Conservation (phyloP, 2,797 vertebrate species). For the Pristis pectinata region DNA sequence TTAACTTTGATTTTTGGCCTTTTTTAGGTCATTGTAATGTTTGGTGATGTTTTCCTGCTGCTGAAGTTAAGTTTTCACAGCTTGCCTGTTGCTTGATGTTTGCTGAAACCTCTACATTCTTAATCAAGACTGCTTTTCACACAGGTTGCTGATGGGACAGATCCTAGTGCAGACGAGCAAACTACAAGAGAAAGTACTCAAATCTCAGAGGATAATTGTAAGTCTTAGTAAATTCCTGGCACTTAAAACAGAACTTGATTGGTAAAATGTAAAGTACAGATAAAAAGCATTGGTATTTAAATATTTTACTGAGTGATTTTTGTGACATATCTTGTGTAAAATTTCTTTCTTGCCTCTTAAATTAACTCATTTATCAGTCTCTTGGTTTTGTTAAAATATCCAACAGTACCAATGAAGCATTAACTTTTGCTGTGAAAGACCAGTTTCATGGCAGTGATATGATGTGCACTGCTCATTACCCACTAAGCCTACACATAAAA, state of each 20-base stretch:
- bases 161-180: constrained; percentile 90
- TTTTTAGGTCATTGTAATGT: not conserved
- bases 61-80: too few relatives aligned
- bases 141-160: constrained; percentile 83
- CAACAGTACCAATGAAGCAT: not conserved
- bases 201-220: constrained; percentile 82
- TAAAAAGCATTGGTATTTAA: not conserved
- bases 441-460: too few relatives aligned
- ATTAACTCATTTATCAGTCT: not conserved
- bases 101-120: not conserved
- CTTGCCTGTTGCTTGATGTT: too few relatives aligned
- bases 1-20: not conserved
- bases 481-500: too few relatives aligned
- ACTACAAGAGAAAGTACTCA: constrained; percentile 85
- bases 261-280: not conserved
- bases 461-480: too few relatives aligned
- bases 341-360: not conserved
- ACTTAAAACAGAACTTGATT: not conserved
- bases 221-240: constrained; percentile 40
- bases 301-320: not conserved
- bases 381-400: not conserved
- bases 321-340: not conserved
- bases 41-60: too few relatives aligned
- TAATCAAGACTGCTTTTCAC: constrained; percentile 17
- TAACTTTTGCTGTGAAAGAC: not conserved